Evolutionary conservation across 2,797 vertebrate genomes (phyloP).

Genomic region (Rhinoraja longicauda): DNA sequence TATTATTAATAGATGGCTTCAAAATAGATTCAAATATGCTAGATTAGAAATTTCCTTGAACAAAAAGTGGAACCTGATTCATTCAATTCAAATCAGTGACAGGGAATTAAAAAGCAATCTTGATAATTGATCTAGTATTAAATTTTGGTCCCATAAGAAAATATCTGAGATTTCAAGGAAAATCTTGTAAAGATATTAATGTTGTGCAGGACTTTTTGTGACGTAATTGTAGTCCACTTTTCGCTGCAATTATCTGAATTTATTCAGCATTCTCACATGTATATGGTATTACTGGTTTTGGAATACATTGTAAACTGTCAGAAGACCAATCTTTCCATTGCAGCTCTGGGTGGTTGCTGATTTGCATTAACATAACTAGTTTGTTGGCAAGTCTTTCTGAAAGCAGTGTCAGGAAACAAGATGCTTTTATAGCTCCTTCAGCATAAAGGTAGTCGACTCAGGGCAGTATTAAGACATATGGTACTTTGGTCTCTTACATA

Average conservation of each 20-base stretch:
- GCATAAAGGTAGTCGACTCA: conserved; percentile 31
- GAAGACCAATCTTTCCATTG: conserved; percentile 2
- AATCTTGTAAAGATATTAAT: neutral
- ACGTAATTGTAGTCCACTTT: neutral
- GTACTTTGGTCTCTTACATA: conserved; percentile 49
- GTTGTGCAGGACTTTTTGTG: neutral
- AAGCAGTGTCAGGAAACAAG: conserved; percentile 33
- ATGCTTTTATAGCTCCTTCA: conserved; percentile 34
- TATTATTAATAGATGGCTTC: neutral
- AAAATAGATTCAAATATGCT: neutral
- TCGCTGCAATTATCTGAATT: neutral
- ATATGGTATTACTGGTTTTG: neutral
- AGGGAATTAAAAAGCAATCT: neutral
- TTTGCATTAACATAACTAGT: conserved; percentile 20
- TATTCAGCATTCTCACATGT: neutral
- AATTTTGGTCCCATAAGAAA: neutral
- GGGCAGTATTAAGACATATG: conserved; percentile 38
- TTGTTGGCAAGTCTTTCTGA: conserved; percentile 31
- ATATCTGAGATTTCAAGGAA: neutral
- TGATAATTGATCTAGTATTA: neutral
- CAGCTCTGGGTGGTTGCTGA: neutral
- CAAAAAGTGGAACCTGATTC: neutral
- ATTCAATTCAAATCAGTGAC: neutral
- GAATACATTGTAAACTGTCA: conserved; percentile 10
- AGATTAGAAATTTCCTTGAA: neutral